Evolutionary conservation across 2,113 vertebrate species (phyloP), one percentile per base, ranked within the genome.

Genomic region (Oncorhynchus mykiss): DNA sequence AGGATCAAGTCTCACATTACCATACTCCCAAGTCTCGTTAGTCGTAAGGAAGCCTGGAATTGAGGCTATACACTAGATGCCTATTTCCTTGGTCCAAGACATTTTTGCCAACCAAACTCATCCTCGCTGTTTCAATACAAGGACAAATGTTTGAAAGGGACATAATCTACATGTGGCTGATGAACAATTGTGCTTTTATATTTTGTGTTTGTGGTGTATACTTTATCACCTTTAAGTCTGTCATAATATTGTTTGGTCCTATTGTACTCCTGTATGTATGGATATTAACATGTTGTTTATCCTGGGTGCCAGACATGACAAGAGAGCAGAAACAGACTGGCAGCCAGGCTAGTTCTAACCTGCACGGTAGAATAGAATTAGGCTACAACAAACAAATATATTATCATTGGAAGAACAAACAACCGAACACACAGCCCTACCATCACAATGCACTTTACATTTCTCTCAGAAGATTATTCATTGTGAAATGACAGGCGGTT

Each of bases 401-500:
- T 67, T 67, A 45, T 45, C 2, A 45, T 45, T 45, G 39, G 39
- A 45, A 45, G 65, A 9, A 67, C 12, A 7, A 81, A 73, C 75
- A 82, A 51, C 59, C 49, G 75, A 84, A 85, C 77, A 62, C 59
- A 62, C 59, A 62, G 64, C 77, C 70, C 73, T 75, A 76, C 74
- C 80, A 85, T 83, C 81, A 78, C 85, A 88, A 87, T 68, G 90
- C 90, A 91, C 91, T 92, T 92, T 92, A 91, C 84, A 81, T 87
- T 78, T 84, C 78, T n/a, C 6, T 72, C 16, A 86, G 81, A 83
- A 80, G 80, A 87, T 49, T 82, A 86, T 87, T 81, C 81, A 82
- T 75, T 85, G 70, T 86, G 73, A 67, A 57, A 80, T 78, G 29
- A 81, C 75, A 85, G 73, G 68, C 39, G 18, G 67, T 31, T 20